Conservation (phyloP, 2,888 invertebrate genomes). For the Pristionchus mayeri region DNA sequence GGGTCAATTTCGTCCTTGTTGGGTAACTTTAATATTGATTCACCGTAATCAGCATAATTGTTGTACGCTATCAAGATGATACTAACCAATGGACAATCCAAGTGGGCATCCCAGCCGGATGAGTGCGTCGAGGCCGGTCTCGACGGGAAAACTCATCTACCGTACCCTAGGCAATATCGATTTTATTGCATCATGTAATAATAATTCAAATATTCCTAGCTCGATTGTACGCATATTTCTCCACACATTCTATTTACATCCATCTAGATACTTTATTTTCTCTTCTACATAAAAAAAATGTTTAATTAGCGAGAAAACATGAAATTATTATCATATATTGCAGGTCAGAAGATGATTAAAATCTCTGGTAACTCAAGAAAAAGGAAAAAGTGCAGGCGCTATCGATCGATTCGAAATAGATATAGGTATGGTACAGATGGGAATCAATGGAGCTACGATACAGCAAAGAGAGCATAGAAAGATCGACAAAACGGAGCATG, state of each 20-base stretch:
- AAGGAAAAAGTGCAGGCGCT: background rate
- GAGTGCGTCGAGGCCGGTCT: constrained; percentile 57
- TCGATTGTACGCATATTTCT: background rate
- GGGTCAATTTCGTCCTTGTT: too few species aligned
- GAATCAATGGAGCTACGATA: background rate
- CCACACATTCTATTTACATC: background rate
- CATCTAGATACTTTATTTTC: constrained; percentile 12
- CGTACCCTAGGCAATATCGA: too few species aligned
- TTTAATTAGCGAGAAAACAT: background rate
- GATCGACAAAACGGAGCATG: background rate
- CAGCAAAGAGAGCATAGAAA: constrained; percentile 23
- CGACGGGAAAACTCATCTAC: constrained; percentile 47
- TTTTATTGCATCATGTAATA: too few species aligned
- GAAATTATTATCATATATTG: constrained; percentile 32
- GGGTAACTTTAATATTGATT: too few species aligned
- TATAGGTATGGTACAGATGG: constrained; percentile 29
- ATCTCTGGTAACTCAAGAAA: background rate
- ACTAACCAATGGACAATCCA: constrained; percentile 6
- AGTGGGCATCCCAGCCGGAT: constrained; percentile 50
- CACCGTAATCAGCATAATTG: too few species aligned
- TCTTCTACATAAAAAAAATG: background rate
- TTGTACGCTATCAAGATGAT: too few species aligned
- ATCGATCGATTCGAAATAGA: constrained; percentile 20
- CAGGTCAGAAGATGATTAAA: background rate
- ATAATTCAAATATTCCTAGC: too few species aligned